Evolutionary conservation across 1,140 invertebrate species (phyloP).

Genomic region (Megalopta genalis): DNA sequence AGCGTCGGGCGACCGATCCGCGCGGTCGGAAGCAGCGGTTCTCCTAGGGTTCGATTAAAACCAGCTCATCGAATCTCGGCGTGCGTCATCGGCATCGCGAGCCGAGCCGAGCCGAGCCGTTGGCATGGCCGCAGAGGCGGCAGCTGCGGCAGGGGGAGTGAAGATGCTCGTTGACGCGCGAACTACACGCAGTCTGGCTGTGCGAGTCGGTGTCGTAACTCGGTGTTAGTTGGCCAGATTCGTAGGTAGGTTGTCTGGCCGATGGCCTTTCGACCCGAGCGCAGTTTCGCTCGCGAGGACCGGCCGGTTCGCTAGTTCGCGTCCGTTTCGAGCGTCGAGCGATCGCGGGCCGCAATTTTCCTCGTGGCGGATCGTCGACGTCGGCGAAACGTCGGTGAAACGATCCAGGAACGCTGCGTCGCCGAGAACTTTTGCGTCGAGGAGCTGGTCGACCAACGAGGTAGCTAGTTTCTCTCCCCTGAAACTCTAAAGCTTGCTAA

Average conservation of each 20-base stretch:
- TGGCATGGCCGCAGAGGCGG: too few relatives aligned
- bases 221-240: conserved; percentile 66
- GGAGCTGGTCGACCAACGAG: too few relatives aligned
- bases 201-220: conserved; percentile 34
- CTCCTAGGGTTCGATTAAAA: conserved; percentile 10
- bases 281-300: conserved; percentile 49
- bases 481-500: too few relatives aligned
- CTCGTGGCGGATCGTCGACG: too few relatives aligned
- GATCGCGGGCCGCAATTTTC: too few relatives aligned
- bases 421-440: too few relatives aligned
- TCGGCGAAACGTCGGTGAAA: too few relatives aligned
- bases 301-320: neutral
- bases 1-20: too few relatives aligned
- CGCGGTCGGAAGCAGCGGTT: neutral
- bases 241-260: conserved; percentile 70
- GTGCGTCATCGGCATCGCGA: conserved; percentile 37
- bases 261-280: conserved; percentile 67
- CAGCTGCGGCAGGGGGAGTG: neutral
- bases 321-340: too few relatives aligned
- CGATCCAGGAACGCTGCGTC: too few relatives aligned
- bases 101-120: neutral
- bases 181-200: conserved; percentile 46
- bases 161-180: conserved; percentile 42
- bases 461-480: too few relatives aligned
- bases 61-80: neutral